Conservation (phyloP, 2,113 vertebrate genomes). For the Echinops telfairi region DNA sequence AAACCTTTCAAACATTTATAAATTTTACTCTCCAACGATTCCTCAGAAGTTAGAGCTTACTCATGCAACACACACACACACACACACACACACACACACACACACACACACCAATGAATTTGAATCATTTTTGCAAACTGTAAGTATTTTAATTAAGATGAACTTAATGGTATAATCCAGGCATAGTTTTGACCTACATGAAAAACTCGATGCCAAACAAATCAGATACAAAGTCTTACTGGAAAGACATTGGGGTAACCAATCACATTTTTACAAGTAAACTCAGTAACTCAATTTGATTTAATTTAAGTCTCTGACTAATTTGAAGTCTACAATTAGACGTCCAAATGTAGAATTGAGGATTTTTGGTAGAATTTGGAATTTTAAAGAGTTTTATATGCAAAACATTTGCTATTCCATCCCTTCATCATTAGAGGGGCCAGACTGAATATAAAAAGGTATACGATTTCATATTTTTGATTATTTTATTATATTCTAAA, state of each 20-base stretch:
- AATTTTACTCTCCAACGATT: slow-evolving; percentile 49
- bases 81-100: slow-evolving; percentile 83
- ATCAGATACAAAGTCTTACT: slow-evolving; percentile 83
- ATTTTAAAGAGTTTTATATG: slow-evolving; percentile 73
- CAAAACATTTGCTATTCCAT: slow-evolving; percentile 48
- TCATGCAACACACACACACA: slow-evolving; percentile 77
- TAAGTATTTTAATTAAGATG: slow-evolving; percentile 88
- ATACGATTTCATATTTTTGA: slow-evolving; percentile 55
- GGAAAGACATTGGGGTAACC: slow-evolving; percentile 83
- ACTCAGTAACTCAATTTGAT: slow-evolving; percentile 77
- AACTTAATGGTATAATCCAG: slow-evolving; percentile 86
- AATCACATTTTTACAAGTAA: slow-evolving; percentile 81
- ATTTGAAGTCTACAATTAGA: slow-evolving; percentile 72
- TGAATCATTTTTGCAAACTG: slow-evolving; percentile 88
- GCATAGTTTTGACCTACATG: slow-evolving; percentile 84
- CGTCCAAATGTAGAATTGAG: slow-evolving; percentile 69
- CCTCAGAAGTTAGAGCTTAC: slow-evolving; percentile 62
- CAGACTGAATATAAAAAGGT: slow-evolving; percentile 51
- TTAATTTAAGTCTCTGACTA: slow-evolving; percentile 77
- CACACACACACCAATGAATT: slow-evolving; percentile 85
- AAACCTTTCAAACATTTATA: slow-evolving; percentile 65
- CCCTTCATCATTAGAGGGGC: slow-evolving; percentile 3
- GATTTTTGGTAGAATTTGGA: slow-evolving; percentile 64
- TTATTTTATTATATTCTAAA: slow-evolving; percentile 60
- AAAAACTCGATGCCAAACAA: slow-evolving; percentile 83